phyloP scores from a whole-genome alignment of 2,113 vertebrate species.

The Proteles cristata region DNA sequence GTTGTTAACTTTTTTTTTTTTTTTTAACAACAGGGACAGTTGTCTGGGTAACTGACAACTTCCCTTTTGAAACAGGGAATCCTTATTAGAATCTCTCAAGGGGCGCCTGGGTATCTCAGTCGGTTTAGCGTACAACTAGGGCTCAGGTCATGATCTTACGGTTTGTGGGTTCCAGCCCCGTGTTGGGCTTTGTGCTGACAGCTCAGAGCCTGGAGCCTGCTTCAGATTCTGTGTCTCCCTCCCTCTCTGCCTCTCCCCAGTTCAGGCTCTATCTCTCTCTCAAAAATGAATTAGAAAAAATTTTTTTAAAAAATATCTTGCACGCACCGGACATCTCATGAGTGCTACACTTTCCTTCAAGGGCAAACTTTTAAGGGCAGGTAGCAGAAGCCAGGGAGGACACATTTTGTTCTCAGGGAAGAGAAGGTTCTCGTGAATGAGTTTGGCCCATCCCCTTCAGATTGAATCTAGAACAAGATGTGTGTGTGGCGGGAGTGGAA shows the following conservation, averaged over 20 bases:
- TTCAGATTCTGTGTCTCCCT: no score
- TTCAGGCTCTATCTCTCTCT: no score
- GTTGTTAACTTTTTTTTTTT: background rate
- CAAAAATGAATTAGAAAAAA: no score
- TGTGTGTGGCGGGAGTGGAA: background rate
- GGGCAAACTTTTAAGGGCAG: background rate
- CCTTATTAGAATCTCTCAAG: background rate
- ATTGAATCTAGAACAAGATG: background rate
- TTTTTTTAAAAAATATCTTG: no score
- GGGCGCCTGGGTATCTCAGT: no score
- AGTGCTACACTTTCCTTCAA: no score
- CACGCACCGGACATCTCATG: background rate
- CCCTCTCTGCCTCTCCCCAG: no score
- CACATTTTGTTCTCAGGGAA: background rate
- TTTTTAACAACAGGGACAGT: background rate
- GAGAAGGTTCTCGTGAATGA: background rate
- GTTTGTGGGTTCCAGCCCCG: no score
- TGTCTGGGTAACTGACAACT: background rate
- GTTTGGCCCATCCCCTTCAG: background rate
- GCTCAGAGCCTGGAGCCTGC: no score
- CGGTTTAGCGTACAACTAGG: no score
- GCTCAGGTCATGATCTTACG: no score
- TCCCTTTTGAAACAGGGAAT: background rate
- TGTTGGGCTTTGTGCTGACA: no score
- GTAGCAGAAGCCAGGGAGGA: background rate